A percentile compares a stretch with the other conserved stretches of the same genome.
Evolutionary conservation across 2,797 vertebrate species (phyloP).

Genomic region (Dromococcyx pavoninus): DNA sequence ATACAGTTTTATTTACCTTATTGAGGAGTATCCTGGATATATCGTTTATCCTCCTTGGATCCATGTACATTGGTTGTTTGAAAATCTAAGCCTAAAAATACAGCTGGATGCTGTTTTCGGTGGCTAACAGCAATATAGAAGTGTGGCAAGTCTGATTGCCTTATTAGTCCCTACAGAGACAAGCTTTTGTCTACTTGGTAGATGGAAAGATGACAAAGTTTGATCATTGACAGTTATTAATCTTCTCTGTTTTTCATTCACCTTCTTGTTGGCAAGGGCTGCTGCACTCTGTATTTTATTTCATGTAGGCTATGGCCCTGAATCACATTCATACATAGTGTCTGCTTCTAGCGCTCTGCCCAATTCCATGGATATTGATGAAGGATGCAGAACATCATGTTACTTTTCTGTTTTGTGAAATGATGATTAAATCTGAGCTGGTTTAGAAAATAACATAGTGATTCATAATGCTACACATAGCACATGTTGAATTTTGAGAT

Average conservation of each 20-base stretch:
- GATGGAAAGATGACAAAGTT: neutral
- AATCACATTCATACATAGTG: neutral
- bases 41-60: neutral
- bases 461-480: neutral
- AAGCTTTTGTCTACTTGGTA: neutral
- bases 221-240: neutral
- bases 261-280: neutral
- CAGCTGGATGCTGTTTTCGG: neutral
- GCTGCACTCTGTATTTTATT: neutral
- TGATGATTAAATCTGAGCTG: conserved; percentile 49
- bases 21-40: neutral
- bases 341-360: neutral
- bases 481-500: neutral
- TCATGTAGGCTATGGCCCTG: neutral
- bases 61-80: neutral
- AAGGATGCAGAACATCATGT: conserved; percentile 17
- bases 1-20: neutral
- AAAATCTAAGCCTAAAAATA: neutral
- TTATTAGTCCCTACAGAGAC: neutral
- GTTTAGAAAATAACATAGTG: conserved; percentile 44
- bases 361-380: neutral
- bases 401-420: conserved; percentile 11
- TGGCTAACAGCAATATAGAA: neutral
- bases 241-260: neutral
- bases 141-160: neutral